A percentile compares a stretch with the other conserved stretches of the same genome.
Conservation (phyloP, 2,888 invertebrate species). For the Drosophila emarginata region DNA sequence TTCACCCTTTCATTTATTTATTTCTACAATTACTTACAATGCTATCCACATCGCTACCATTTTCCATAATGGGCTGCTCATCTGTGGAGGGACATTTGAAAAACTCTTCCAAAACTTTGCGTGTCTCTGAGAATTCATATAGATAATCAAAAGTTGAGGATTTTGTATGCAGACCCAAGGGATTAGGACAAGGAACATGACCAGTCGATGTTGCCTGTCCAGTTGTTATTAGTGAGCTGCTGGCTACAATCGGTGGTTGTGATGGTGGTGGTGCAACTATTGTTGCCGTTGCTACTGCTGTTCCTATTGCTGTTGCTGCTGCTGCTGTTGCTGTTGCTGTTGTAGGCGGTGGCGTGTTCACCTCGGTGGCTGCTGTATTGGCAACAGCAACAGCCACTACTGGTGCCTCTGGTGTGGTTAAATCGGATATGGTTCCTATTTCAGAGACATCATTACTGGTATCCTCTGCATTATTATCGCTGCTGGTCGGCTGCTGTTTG, state of each 20-base stretch:
- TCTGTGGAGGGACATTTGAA: constrained; percentile 87
- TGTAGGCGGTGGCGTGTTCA: constrained; percentile 46
- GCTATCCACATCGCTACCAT: constrained; percentile 82
- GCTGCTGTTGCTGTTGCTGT: constrained; percentile 11
- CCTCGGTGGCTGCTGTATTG: constrained; percentile 44
- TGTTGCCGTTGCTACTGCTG: neutral
- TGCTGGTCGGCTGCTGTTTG: constrained; percentile 58
- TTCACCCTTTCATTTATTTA: no score
- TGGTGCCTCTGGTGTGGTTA: constrained; percentile 81
- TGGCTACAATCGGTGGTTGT: constrained; percentile 11
- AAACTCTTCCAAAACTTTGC: constrained; percentile 95
- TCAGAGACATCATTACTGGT: constrained; percentile 83
- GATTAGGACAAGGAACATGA: constrained; percentile 15
- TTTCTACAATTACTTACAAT: constrained; percentile 74
- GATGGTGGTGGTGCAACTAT: constrained; percentile 25
- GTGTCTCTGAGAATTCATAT: constrained; percentile 95
- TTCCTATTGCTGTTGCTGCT: constrained; percentile 17
- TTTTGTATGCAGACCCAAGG: constrained; percentile 77
- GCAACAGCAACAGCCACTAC: constrained; percentile 52
- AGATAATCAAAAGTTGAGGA: constrained; percentile 91
- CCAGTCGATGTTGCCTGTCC: constrained; percentile 14
- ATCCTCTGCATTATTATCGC: constrained; percentile 82
- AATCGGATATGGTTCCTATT: constrained; percentile 82
- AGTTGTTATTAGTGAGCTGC: neutral
- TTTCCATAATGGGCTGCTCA: constrained; percentile 84